Evolutionary conservation across 2,888 invertebrate species (phyloP).

Genomic region (Tachina grossa): DNA sequence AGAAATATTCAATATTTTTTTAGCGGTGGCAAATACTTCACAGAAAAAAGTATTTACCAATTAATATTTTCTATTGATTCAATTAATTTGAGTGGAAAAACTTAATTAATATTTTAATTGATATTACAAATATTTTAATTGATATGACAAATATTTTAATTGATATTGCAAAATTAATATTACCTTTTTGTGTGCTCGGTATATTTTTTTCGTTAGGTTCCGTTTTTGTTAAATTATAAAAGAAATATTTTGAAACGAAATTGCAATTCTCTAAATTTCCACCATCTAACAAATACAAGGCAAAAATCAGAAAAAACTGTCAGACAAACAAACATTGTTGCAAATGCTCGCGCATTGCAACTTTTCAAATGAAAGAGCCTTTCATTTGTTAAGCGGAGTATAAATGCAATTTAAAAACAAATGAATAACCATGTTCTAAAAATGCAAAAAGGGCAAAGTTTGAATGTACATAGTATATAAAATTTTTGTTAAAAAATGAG

Average conservation of each 20-base stretch:
- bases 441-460: slow-evolving; percentile 41
- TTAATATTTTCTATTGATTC: no score
- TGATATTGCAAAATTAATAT: no score
- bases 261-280: slow-evolving; percentile 27
- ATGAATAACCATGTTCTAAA: slow-evolving; percentile 13
- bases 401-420: slow-evolving; percentile 73
- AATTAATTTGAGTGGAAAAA: no score
- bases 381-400: slow-evolving; percentile 79
- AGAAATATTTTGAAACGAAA: no score
- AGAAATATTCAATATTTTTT: neutral
- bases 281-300: slow-evolving; percentile 3
- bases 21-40: no score
- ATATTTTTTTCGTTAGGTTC: no score
- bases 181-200: no score
- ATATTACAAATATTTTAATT: no score
- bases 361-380: slow-evolving; percentile 70
- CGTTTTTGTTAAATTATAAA: no score
- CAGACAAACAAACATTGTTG: slow-evolving; percentile 21
- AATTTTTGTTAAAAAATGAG: slow-evolving; percentile 20
- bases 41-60: no score
- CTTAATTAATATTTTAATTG: no score
- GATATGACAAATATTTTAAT: no score
- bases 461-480: neutral
- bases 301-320: neutral
- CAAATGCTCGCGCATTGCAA: slow-evolving; percentile 21